Base-by-base conservation (phyloP, 2,797 vertebrate genomes). In the Cichlasoma orientale region DNA sequence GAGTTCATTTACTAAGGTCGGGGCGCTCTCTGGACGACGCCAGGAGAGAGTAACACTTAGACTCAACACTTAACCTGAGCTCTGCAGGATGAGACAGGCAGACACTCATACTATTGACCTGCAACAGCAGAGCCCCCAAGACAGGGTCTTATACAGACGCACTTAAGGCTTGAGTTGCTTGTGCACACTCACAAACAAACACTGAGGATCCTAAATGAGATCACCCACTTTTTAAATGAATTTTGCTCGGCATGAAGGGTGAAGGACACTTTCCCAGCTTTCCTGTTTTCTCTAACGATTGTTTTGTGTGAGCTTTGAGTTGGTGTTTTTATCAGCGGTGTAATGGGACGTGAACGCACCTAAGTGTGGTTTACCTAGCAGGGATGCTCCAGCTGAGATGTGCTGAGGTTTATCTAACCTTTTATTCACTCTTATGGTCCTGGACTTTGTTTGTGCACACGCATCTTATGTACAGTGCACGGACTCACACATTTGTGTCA, bases 61-160 rank as follows among this genome's bases (percentile, higher is more conserved):
- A 90, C 89, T 82, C 70, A 79, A 86, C 92, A 86, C 88, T 92
- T 86, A 90, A 89, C 88, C 87, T 77, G 83, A 90, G 86, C 88
- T 81, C 81, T 87, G 72, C 70, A 82, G 81, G 87, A 83, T 38
- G 74, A 92, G 90, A 92, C 93, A 91, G 90, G 89, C 87, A 90
- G 84, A 92, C 87, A 84, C 89, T 90, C 72, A 50, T 14, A 44
- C 87, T 94, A 94, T 95, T 94, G 95, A 96, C 92, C 88, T 79
- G 86, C 89, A 88, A 84, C 91, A 85, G 86, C 89, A 91, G 84
- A 86, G 78, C 78, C 88, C 88, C 84, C 78, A 82, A 84, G 88
- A 90, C 86, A 19, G 87, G 80, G 74, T 78, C 82, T 69, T 27
- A 78, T 25, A 72, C 68, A 77, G 72, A 69, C 36, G 61, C 80